Percentiles rank a stretch among this genome's conserved stretches.
Evolutionary conservation across 2,113 vertebrate species (phyloP).

Genomic region (Notothenia coriiceps): DNA sequence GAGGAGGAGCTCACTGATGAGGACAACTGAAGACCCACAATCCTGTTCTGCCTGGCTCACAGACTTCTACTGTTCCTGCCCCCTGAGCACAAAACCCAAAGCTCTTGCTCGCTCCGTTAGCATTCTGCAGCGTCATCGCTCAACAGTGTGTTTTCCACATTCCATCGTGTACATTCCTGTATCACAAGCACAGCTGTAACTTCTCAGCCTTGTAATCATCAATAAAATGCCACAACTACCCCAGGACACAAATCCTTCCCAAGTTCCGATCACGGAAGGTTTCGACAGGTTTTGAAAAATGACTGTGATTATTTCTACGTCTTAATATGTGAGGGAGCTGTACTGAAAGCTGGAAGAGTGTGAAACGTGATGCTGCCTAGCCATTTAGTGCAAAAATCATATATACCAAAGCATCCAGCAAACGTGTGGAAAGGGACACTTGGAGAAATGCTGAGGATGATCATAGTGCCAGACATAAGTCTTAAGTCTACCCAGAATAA

Average conservation of each 20-base stretch:
- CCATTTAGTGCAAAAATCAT: neutral
- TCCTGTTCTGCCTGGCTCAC: neutral
- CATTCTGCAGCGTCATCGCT: neutral
- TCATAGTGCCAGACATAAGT: neutral
- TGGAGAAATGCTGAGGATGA: neutral
- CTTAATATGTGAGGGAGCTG: conserved; percentile 14
- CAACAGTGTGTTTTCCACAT: conserved; percentile 43
- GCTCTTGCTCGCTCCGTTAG: neutral
- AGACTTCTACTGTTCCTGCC: conserved; percentile 30
- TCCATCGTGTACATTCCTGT: conserved; percentile 49
- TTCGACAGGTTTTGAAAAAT: conserved; percentile 2
- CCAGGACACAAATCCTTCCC: neutral
- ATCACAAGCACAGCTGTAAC: conserved; percentile 44
- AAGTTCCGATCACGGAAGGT: neutral
- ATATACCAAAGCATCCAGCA: conserved; percentile 1
- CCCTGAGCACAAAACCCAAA: conserved; percentile 44
- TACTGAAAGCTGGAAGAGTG: neutral
- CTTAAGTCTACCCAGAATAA: neutral
- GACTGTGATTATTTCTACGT: conserved; percentile 6
- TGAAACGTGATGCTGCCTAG: neutral
- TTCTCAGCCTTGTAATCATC: conserved; percentile 38
- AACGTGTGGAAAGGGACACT: neutral
- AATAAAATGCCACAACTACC: conserved; percentile 16
- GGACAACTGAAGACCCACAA: conserved; percentile 64
- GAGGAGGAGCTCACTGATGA: conserved; percentile 88